Conservation (phyloP, 1,140 invertebrate species). For the Colletes latitarsis region DNA sequence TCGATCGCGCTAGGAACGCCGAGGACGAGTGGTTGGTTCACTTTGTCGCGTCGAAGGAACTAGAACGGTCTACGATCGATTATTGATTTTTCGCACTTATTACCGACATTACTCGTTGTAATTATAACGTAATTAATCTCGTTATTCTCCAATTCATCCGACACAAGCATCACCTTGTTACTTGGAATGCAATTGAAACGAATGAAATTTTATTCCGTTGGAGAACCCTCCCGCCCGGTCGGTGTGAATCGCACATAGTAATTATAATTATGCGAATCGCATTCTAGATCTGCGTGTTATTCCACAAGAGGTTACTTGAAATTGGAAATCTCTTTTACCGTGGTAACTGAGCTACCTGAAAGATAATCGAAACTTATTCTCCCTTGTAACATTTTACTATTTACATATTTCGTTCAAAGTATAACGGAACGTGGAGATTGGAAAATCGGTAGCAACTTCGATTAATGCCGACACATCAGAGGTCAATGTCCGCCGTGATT, state of each 20-base stretch:
- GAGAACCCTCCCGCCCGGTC: neutral
- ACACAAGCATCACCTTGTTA: slow-evolving; percentile 15
- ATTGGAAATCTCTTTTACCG: neutral
- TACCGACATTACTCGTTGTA: neutral
- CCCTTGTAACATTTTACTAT: too few species aligned
- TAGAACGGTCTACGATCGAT: slow-evolving; percentile 13
- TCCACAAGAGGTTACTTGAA: neutral
- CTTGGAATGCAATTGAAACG: slow-evolving; percentile 20
- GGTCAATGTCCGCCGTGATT: neutral
- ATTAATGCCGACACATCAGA: slow-evolving; percentile 14
- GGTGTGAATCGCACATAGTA: neutral
- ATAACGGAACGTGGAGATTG: too few species aligned
- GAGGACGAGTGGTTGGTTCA: too few species aligned
- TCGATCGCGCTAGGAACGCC: too few species aligned
- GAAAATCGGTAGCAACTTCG: too few species aligned
- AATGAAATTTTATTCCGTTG: neutral
- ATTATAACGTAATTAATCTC: slow-evolving; percentile 37
- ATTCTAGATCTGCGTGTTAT: neutral
- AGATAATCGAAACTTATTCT: neutral
- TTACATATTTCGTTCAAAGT: too few species aligned
- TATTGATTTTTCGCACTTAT: neutral
- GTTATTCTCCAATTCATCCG: neutral
- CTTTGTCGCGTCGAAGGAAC: neutral
- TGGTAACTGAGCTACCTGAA: neutral
- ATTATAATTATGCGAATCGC: slow-evolving; percentile 2